phyloP scores from a whole-genome alignment of 2,888 invertebrate genomes.

The Coelinius sp. region DNA sequence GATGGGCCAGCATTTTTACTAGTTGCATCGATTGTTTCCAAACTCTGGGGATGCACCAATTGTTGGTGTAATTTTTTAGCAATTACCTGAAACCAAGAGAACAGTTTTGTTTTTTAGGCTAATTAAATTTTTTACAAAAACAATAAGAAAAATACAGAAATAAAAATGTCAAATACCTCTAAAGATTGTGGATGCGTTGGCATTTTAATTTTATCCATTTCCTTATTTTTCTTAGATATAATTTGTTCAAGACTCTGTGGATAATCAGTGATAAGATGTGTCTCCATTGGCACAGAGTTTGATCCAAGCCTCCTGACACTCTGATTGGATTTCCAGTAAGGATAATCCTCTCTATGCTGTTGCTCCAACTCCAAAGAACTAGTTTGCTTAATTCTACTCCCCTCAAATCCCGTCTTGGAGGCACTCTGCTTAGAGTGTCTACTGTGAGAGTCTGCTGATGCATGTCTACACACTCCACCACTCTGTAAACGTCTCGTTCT shows the following conservation, averaged over 20 bases:
- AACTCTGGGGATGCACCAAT: slow-evolving; percentile 67
- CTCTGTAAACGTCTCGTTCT: slow-evolving; percentile 60
- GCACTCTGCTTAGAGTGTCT: slow-evolving; percentile 67
- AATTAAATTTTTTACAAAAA: too few relatives aligned
- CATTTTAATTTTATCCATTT: slow-evolving; percentile 65
- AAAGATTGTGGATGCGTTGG: slow-evolving; percentile 68
- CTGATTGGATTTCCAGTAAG: slow-evolving; percentile 67
- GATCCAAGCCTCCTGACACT: slow-evolving; percentile 64
- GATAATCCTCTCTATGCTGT: slow-evolving; percentile 60
- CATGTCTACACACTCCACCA: slow-evolving; percentile 61
- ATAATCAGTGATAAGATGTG: slow-evolving; percentile 63
- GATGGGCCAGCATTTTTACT: slow-evolving; percentile 64
- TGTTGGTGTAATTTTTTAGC: slow-evolving; percentile 65
- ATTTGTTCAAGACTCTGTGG: slow-evolving; percentile 67
- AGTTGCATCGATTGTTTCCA: slow-evolving; percentile 66
- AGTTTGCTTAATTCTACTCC: slow-evolving; percentile 72
- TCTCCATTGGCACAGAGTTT: slow-evolving; percentile 64
- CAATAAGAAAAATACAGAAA: too few relatives aligned
- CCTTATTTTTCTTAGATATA: slow-evolving; percentile 62
- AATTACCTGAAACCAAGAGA: slow-evolving; percentile 55
- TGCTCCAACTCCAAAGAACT: slow-evolving; percentile 74
- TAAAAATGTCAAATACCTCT: too few relatives aligned
- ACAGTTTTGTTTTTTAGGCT: too few relatives aligned
- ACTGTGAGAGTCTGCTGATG: slow-evolving; percentile 64
- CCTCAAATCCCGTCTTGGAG: slow-evolving; percentile 70